These are phyloP conservation scores for Armadillidium nasatum DNA, from an alignment of 1,140 invertebrate species.

Conservation along the genomic window DNA sequence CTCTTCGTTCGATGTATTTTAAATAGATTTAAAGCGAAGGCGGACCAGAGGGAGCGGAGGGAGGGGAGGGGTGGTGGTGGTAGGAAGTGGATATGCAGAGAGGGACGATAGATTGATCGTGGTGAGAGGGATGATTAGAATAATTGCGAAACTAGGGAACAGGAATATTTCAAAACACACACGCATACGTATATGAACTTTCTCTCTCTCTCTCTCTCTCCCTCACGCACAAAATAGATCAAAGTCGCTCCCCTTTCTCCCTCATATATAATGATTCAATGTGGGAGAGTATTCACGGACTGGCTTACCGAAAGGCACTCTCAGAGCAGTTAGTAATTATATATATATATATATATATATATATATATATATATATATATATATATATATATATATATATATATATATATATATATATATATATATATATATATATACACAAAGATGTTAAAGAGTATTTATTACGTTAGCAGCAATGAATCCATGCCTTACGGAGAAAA, in stretches of 20 bases:
- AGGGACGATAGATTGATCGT: neutral
- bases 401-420: constrained; percentile 3
- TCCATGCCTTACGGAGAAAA: neutral
- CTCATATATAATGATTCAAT: no score
- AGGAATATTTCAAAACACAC: no score
- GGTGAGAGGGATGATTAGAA: neutral
- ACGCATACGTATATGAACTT: no score
- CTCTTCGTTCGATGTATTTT: neutral
- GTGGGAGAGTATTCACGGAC: neutral
- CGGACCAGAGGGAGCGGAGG: neutral
- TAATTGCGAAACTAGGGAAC: neutral
- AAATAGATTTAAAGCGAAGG: no score
- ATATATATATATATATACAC: neutral
- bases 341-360: no score
- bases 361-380: neutral
- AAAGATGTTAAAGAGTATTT: no score
- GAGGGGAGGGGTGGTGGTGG: neutral
- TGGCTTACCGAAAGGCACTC: neutral
- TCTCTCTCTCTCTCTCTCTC: no score
- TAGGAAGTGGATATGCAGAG: neutral
- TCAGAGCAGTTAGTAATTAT: neutral
- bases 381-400: constrained; percentile 3
- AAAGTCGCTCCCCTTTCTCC: no score
- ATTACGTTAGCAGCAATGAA: no score
- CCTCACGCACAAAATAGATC: no score